Conservation (phyloP, 2,113 vertebrate species). For the Strix uralensis region DNA sequence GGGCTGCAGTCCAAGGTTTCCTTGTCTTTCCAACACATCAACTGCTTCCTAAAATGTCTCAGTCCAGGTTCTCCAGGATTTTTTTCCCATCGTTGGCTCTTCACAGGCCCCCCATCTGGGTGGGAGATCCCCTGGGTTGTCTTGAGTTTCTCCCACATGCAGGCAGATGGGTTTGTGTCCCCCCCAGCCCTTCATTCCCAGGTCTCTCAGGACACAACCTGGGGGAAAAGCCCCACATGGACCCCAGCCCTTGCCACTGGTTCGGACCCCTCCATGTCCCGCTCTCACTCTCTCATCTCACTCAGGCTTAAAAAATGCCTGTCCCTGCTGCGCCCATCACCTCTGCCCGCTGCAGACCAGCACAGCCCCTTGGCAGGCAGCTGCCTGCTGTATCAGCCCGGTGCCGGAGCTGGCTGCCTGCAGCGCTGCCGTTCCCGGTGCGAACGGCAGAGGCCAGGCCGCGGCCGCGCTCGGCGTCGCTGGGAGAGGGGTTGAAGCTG, state of each 20-base stretch:
- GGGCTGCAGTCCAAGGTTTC: not conserved
- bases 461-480: not conserved
- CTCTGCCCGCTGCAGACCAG: accelerated
- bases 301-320: not conserved
- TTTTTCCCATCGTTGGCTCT: not conserved
- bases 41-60: not conserved
- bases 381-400: not conserved
- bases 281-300: not conserved
- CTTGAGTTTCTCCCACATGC: not conserved
- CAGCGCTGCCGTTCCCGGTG: slow-evolving; percentile 24
- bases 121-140: not conserved
- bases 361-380: not conserved
- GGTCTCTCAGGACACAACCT: accelerated
- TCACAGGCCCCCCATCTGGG: accelerated
- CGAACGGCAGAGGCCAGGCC: slow-evolving; percentile 55
- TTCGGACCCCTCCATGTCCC: accelerated
- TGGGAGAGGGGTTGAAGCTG: not conserved
- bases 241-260: accelerated
- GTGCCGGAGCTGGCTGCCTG: not conserved
- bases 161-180: not conserved
- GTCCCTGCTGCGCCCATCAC: not conserved
- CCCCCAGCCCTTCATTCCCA: not conserved
- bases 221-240: accelerated
- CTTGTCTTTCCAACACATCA: not conserved
- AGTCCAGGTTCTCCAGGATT: not conserved